Evolutionary conservation across 2,888 invertebrate species (phyloP).

Genomic region (Rhorus exstirpatorius): DNA sequence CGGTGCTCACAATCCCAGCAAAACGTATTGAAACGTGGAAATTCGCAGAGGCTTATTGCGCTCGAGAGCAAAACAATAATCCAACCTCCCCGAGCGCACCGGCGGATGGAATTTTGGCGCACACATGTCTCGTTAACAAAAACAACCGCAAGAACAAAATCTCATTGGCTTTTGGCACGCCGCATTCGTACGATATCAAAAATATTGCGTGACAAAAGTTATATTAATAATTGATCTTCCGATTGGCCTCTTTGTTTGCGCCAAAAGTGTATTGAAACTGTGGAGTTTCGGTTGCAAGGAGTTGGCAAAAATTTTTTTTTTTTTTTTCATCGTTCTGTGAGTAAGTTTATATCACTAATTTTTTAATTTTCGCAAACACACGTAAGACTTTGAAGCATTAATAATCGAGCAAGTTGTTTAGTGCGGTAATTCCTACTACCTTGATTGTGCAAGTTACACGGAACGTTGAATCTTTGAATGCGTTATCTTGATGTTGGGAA

Average conservation of each 20-base stretch:
- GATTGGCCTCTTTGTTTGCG: conserved; percentile 43
- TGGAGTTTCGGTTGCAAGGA: conserved; percentile 52
- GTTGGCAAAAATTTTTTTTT: no score
- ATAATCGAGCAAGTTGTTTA: conserved; percentile 68
- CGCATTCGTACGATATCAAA: conserved; percentile 27
- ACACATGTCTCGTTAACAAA: conserved; percentile 30
- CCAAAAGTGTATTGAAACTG: conserved; percentile 54
- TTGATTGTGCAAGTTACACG: no score
- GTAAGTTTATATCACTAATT: conserved; percentile 60
- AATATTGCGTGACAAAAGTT: conserved; percentile 48
- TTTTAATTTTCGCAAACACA: conserved; percentile 17
- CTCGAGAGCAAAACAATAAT: conserved; percentile 45
- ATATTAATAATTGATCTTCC: conserved; percentile 41
- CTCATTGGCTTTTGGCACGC: conserved; percentile 48
- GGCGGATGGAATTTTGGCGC: conserved; percentile 49
- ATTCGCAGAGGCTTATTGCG: conserved; percentile 40
- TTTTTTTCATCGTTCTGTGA: conserved; percentile 64
- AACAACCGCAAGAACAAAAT: conserved; percentile 37
- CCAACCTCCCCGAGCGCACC: conserved; percentile 50
- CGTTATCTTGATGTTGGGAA: conserved; percentile 56
- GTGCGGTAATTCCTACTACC: conserved; percentile 69
- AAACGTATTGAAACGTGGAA: conserved; percentile 34
- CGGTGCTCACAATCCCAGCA: no score
- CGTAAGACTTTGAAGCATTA: conserved; percentile 29
- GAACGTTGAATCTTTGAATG: conserved; percentile 60